Conservation (phyloP, 2,888 invertebrate genomes). For the Kryphioiulus occultus region DNA sequence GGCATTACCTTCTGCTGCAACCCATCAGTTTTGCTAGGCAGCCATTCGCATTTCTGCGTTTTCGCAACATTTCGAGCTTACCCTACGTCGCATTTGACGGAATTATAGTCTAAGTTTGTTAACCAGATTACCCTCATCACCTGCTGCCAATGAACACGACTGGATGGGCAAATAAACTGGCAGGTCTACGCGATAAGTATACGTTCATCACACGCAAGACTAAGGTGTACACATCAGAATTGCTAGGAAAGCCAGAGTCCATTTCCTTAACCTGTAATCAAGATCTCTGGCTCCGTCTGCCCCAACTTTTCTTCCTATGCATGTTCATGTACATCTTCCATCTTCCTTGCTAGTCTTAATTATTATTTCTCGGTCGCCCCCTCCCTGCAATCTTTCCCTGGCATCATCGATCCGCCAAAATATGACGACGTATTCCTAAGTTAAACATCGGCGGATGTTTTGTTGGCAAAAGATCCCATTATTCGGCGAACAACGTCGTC, state of each 20-base stretch:
- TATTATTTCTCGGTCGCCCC: not conserved
- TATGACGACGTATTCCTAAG: conserved; percentile 1
- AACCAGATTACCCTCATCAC: conserved; percentile 23
- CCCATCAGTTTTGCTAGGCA: no score
- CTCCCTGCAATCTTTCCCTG: not conserved
- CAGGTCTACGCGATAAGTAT: not conserved
- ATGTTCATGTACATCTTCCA: not conserved
- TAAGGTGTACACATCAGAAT: not conserved
- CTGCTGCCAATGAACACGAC: conserved; percentile 14
- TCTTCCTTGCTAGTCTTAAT: conserved; percentile 3
- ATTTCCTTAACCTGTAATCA: not conserved
- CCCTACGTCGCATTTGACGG: not conserved
- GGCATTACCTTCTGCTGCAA: no score
- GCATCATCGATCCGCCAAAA: conserved; percentile 23
- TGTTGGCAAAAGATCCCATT: conserved; percentile 11
- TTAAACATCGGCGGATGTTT: not conserved
- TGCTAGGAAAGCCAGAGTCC: not conserved
- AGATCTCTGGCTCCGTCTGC: not conserved
- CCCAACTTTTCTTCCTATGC: not conserved
- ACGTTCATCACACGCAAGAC: not conserved
- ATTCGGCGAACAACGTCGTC: not conserved
- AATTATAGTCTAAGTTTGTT: not conserved
- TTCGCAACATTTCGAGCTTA: no score
- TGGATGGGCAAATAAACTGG: not conserved
- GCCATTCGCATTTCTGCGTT: no score